These are phyloP conservation scores for Penaeus indicus DNA, from an alignment of 1,140 invertebrate genomes.

Conservation along the genomic window DNA sequence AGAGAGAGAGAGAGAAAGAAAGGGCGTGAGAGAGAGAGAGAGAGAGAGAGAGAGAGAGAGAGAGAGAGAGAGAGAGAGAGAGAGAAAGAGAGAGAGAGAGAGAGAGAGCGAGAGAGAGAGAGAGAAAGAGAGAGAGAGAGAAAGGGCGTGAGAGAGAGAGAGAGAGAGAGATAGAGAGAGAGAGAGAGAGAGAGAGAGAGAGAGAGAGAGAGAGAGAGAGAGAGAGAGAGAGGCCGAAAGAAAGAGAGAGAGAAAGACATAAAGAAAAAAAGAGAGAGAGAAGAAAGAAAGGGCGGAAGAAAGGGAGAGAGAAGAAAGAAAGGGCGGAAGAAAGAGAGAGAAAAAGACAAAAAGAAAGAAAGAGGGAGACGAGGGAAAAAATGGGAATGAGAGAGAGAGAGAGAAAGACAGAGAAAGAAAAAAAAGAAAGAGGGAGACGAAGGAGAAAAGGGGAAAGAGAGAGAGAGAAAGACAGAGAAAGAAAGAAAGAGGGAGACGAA, in stretches of 20 bases:
- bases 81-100: too few species aligned
- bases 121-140: not conserved
- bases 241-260: not conserved
- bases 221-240: not conserved
- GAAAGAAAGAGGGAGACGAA: not conserved
- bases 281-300: not conserved
- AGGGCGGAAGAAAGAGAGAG: not conserved
- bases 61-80: too few species aligned
- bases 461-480: not conserved
- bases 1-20: too few species aligned
- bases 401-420: not conserved
- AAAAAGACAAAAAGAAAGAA: not conserved
- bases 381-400: not conserved
- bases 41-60: too few species aligned
- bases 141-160: too few species aligned
- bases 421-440: not conserved
- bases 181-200: not conserved
- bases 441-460: not conserved
- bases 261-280: not conserved
- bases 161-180: not conserved
- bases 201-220: not conserved
- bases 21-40: too few species aligned
- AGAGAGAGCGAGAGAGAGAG: too few species aligned
- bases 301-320: not conserved
- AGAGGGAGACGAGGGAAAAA: not conserved